Evolutionary conservation across 23 tunicate genomes (phyloP).

Genomic region (Styela plicata): DNA sequence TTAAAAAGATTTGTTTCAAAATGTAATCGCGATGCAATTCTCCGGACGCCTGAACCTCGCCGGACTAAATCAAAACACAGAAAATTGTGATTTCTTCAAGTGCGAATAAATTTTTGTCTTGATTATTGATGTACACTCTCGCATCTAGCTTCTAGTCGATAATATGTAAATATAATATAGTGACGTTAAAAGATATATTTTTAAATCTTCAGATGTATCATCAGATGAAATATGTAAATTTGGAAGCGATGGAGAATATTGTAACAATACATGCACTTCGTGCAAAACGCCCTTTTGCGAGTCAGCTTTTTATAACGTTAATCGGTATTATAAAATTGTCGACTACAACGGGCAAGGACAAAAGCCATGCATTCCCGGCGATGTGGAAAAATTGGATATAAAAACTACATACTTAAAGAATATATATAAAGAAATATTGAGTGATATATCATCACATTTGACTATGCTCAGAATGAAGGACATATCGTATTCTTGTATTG

Average conservation of each 20-base stretch:
- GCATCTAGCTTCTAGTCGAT: no score
- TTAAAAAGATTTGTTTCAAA: no score
- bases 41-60: no score
- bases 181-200: no score
- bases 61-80: no score
- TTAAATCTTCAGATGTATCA: not conserved
- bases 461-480: not conserved
- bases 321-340: not conserved
- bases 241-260: not conserved
- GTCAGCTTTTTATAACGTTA: not conserved
- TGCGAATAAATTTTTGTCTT: no score
- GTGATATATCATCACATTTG: not conserved
- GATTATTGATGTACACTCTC: no score
- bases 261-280: slow-evolving; percentile 1
- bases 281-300: not conserved
- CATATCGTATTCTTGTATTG: not conserved
- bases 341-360: not conserved
- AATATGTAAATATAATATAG: no score
- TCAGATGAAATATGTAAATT: not conserved
- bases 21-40: no score
- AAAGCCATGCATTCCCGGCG: not conserved
- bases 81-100: no score
- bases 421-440: not conserved
- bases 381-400: slow-evolving; percentile 1
- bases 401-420: not conserved